These are phyloP conservation scores for Netelia virgata DNA, from an alignment of 2,888 invertebrate species.

Conservation along the genomic window DNA sequence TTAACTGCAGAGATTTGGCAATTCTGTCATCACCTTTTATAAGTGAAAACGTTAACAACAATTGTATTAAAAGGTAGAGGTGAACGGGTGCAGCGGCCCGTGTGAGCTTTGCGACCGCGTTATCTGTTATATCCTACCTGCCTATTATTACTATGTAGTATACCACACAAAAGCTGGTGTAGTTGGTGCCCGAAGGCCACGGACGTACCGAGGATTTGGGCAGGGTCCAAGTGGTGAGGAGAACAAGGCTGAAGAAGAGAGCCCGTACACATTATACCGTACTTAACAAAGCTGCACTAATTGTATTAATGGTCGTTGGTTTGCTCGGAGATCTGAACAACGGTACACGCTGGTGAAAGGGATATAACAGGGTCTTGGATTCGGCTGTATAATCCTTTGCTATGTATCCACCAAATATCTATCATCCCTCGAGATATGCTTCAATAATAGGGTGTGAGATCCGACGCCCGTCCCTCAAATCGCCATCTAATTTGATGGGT, in stretches of 20 bases:
- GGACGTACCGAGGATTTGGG: constrained; percentile 79
- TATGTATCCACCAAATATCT: constrained; percentile 75
- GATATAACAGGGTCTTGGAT: constrained; percentile 45
- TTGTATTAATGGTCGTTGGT: constrained; percentile 83
- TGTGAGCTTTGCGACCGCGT: constrained; percentile 56
- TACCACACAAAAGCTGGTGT: constrained; percentile 43
- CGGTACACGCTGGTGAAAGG: constrained; percentile 39
- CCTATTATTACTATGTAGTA: constrained; percentile 47
- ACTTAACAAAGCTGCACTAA: constrained; percentile 83
- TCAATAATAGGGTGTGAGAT: constrained; percentile 29
- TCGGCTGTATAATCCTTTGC: constrained; percentile 77
- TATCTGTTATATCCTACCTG: constrained; percentile 63
- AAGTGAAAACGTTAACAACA: constrained; percentile 50
- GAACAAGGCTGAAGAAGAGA: constrained; percentile 63
- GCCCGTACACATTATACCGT: constrained; percentile 76
- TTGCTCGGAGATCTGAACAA: constrained; percentile 74
- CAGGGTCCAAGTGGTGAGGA: constrained; percentile 78
- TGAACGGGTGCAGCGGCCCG: constrained; percentile 40
- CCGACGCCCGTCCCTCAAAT: constrained; percentile 36
- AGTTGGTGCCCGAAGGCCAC: constrained; percentile 57
- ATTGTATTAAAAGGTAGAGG: constrained; percentile 50
- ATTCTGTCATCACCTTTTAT: constrained; percentile 32
- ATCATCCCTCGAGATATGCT: constrained; percentile 71
- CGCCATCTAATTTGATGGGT: constrained; percentile 29
- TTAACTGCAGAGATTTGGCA: constrained; percentile 26